phyloP scores from a whole-genome alignment of 1,140 invertebrate genomes.

The Phymastichus coffea region DNA sequence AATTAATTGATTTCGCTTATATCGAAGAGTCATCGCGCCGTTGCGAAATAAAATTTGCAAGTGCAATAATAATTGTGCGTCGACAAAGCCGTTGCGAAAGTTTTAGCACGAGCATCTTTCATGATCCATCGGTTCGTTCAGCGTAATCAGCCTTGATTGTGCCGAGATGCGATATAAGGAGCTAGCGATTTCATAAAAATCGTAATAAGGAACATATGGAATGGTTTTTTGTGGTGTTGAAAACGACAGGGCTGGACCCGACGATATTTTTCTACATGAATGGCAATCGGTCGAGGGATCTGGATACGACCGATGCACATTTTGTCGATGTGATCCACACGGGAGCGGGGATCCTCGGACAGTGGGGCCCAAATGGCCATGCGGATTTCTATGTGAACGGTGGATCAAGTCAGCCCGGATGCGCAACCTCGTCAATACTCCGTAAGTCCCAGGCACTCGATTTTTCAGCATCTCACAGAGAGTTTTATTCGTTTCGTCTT shows the following conservation, averaged over 20 bases:
- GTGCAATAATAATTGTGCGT: too few relatives aligned
- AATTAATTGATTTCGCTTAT: too few relatives aligned
- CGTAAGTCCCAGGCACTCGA: slow-evolving; percentile 59
- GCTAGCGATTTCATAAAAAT: too few relatives aligned
- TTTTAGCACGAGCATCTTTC: too few relatives aligned
- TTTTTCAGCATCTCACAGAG: background rate
- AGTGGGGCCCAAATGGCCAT: slow-evolving; percentile 84
- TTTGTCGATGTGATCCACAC: slow-evolving; percentile 90
- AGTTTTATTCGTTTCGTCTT: background rate
- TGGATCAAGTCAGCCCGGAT: slow-evolving; percentile 84
- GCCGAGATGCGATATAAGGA: too few relatives aligned
- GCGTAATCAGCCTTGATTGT: too few relatives aligned
- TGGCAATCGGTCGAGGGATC: slow-evolving; percentile 73
- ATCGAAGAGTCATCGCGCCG: too few relatives aligned
- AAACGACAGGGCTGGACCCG: slow-evolving; percentile 70
- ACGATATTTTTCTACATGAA: slow-evolving; percentile 81
- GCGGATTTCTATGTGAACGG: slow-evolving; percentile 91
- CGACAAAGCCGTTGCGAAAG: too few relatives aligned
- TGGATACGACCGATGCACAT: slow-evolving; percentile 80
- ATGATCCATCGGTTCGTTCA: too few relatives aligned
- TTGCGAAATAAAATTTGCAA: too few relatives aligned
- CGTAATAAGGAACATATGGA: slow-evolving; percentile 15
- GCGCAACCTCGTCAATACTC: slow-evolving; percentile 74
- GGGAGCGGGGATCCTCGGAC: slow-evolving; percentile 79
- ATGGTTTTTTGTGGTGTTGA: slow-evolving; percentile 14